A percentile compares a stretch with the other conserved stretches of the same genome.
These are phyloP conservation scores for Ectemnius cavifrons DNA, from an alignment of 2,888 invertebrate species.

Conservation along the genomic window DNA sequence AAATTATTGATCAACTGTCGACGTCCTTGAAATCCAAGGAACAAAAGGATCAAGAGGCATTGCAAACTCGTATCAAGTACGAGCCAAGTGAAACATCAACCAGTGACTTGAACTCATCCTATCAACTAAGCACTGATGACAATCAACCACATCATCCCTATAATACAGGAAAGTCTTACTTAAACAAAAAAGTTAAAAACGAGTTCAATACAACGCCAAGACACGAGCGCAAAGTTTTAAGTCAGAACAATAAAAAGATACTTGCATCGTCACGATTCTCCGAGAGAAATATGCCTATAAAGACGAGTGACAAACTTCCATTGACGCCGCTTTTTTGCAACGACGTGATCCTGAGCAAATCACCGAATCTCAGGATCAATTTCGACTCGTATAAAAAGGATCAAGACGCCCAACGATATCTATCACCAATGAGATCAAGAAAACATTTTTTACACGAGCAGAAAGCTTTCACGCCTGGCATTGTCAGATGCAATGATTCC, in stretches of 20 bases:
- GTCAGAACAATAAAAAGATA: conserved; percentile 12
- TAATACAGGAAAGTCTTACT: not conserved
- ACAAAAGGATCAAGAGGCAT: conserved; percentile 25
- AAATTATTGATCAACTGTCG: conserved; percentile 65
- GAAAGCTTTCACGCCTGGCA: conserved; percentile 29
- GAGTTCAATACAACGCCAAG: conserved; percentile 33
- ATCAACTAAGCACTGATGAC: conserved; percentile 20
- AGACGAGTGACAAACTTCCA: not conserved
- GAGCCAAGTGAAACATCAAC: not conserved
- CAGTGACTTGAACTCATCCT: conserved; percentile 10
- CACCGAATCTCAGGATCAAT: conserved; percentile 64
- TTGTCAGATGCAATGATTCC: conserved; percentile 14
- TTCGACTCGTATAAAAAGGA: not conserved
- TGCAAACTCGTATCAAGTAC: not conserved
- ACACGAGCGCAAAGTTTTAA: conserved; percentile 12
- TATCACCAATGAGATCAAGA: conserved; percentile 23
- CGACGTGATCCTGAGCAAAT: conserved; percentile 66
- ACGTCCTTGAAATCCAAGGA: conserved; percentile 56
- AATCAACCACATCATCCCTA: not conserved
- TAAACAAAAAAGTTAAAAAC: conserved; percentile 13
- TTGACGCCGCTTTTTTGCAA: conserved; percentile 17
- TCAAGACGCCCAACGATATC: conserved; percentile 9
- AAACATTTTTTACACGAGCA: not conserved
- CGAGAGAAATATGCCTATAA: not conserved
- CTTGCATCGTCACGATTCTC: too few species aligned